Base-by-base conservation (phyloP, 2,888 invertebrate genomes). In the Seladonia tumulorum region DNA sequence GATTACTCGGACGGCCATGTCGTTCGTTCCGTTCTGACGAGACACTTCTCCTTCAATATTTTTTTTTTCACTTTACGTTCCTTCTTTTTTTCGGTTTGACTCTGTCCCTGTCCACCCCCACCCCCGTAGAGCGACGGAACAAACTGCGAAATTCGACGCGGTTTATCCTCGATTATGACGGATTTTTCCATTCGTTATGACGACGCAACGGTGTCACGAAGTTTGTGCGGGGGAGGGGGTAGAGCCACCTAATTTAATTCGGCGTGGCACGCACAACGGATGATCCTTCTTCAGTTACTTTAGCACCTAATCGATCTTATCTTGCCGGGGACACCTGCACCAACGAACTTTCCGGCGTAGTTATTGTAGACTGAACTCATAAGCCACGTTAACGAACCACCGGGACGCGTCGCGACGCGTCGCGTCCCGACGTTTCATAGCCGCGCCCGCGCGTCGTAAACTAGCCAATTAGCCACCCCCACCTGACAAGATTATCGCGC, bases 341-440 rank as follows among this genome's bases (percentile, higher is more conserved):
- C 66, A 63, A 42, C 68, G 68, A 89, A 89, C 85, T 90, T 88
- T 74, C 76, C 78, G 77, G 18, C 73, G 75, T 87, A 86, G 86
- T 89, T 89, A 89, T 87, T 74, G 82, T 68, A 78, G 85, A 78
- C 82, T 63, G 85, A 85, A 88, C 83, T 87, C 87, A 72, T 87
- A 83, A 86, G 90, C 87, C 83, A 78, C 75, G 88, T 88, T 90
- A 89, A 90, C 90, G 88, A 89, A 90, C 83, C 87, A 71, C 77
- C 76, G 79, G 39, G 76, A 57, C 77, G 81, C 87, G 63, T 75
- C 76, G 72, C 87, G 63, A 73, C 76, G 72, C n/a, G n/a, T n/a
- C n/a, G 3, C 45, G 75, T 73, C 76, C 78, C 45, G 75, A 57
- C 77, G 81, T 82, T 87, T 81, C 87, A 71, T 76, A 76, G 75